phyloP scores from a whole-genome alignment of 30 jellyfish, hydroid and myxozoan species.

The Mastigias papua region DNA sequence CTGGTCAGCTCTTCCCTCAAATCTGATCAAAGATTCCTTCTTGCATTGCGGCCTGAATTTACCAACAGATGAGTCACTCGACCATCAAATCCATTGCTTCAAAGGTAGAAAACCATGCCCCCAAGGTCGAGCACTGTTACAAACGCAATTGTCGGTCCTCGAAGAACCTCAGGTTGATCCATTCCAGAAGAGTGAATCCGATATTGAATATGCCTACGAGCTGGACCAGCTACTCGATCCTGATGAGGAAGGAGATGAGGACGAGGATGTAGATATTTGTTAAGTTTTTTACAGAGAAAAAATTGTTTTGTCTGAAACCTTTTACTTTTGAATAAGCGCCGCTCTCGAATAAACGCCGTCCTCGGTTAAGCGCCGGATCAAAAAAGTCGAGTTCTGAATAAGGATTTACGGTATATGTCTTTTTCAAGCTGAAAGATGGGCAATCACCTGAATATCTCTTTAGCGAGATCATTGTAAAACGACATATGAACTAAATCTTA shows the following conservation, averaged over 20 bases:
- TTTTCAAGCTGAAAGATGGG: conserved; percentile 28
- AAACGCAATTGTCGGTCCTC: neutral
- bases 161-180: conserved; percentile 7
- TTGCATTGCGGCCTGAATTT: conserved; percentile 16
- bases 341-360: no score
- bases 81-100: conserved; percentile 38
- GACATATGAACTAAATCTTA: conserved; percentile 12
- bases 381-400: no score
- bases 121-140: conserved; percentile 4
- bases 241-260: no score
- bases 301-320: no score
- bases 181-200: no score
- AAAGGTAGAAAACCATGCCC: conserved; percentile 41
- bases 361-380: no score
- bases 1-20: conserved; percentile 3
- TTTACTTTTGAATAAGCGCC: no score
- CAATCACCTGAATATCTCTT: conserved; percentile 29
- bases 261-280: no score
- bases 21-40: conserved; percentile 2
- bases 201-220: no score
- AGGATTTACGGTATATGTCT: no score
- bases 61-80: conserved; percentile 41
- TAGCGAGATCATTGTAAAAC: conserved; percentile 14
- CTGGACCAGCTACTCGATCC: no score
- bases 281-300: no score